Evolutionary conservation across 2,797 vertebrate species (phyloP), one percentile per base, ranked within the genome.

Genomic region (Miichthys miiuy): DNA sequence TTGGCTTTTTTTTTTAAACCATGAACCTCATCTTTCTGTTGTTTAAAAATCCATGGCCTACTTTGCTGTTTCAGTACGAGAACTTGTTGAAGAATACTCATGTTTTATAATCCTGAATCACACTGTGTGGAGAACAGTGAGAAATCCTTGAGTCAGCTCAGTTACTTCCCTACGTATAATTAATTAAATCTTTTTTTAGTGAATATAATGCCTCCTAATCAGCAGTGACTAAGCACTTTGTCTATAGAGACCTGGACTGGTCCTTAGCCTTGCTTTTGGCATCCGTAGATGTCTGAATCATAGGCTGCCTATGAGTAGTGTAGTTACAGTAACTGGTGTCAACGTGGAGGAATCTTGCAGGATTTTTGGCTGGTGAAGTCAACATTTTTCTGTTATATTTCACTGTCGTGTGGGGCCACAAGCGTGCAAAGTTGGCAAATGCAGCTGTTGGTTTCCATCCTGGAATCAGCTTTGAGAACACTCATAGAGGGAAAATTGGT

Each of bases 371-470:
- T 1, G 54, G 41, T 71, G n/a, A 69, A 77, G 78, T 66, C 76
- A n/a, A 52, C 17, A 62, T 83, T 83, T 38, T 65, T 57, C 56
- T 41, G 42, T 46, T 68, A 27, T 62, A 66, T 54, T 38, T 81
- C 48, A 30, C 30, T 75, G 65, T 54, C 17, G 3, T 44, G 79
- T 41, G 84, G 72, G 71, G 65, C 67, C 69, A 56, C 70, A 46
- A 57, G 69, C 17, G 55, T 79, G 64, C 70, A 77, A 72, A 70
- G 73, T 58, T 64, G 81, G 79, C 79, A 57, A 62, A 84, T 18
- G 42, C 86, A 89, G 87, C 83, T 86, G 87, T 56, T 77, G 67
- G 63, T 88, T 90, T 91, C 81, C 87, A 80, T 85, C 74, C 50
- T 60, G 63, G 76, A 83, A 75, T 74, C 20, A 38, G 61, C 46